Evolutionary conservation across 2,888 invertebrate species (phyloP), one percentile per base, ranked within the genome.

Genomic region (Drosophila parthenogenetica): DNA sequence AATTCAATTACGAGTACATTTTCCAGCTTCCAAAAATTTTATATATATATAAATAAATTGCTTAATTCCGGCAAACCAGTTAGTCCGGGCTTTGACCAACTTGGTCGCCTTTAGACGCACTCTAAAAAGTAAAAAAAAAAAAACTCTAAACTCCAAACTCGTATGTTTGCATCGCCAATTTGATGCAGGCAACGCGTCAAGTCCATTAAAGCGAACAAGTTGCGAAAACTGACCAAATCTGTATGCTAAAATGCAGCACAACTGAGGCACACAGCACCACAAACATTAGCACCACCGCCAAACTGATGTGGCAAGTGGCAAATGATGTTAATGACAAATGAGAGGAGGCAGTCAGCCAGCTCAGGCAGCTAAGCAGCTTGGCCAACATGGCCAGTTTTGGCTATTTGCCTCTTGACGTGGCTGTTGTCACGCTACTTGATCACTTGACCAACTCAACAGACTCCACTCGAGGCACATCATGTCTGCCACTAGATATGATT

Each of bases 221-320:
- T 78, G 81, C 76, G 76, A 84, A 84, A 78, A 76, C 61, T 73
- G 67, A 22, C 85, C 81, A 83, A 87, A 81, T 72, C 50, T 42
- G 50, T 71, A 69, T 69, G 81, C 79, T 67, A 78, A 72, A 75
- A 54, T 65, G 72, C 73, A 72, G 13, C 61, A 37, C 42, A 42
- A 59, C 17, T 8, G 35, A 29, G 22, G 25, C n/a, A n/a, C 54
- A 45, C 25, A 45, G 22, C 22, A 45, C n/a, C 46, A 29, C 13
- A 11, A 7, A n/a, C 45, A 45, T n/a, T 22, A n/a, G 22, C 39
- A 51, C 39, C 39, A 35, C 37, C 39, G 17, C 37, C 55, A 51
- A 68, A 39, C 10, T 62, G 62, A 69, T 69, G 60, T 71, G 77
- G 75, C 77, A 77, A 79, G 83, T 82, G 81, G 78, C 84, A 84